Conservation (phyloP, 2,797 vertebrate genomes). For the Enteromius argenteus region DNA sequence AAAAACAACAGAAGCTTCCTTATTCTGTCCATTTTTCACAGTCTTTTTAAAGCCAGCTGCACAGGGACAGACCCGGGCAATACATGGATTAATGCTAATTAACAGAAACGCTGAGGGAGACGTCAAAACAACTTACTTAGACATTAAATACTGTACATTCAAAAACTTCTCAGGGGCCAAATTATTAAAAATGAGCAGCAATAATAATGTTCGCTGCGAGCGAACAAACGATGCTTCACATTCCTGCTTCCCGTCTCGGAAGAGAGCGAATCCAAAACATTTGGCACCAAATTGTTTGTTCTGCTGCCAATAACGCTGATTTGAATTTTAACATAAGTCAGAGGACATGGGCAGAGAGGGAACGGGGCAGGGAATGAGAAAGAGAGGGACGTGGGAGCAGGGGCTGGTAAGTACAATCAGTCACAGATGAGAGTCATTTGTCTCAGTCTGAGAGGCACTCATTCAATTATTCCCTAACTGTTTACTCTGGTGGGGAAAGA, state of each 20-base stretch:
- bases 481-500: conserved; percentile 70
- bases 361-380: conserved; percentile 41
- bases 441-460: conserved; percentile 77
- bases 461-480: conserved; percentile 79
- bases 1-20: conserved; percentile 13
- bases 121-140: not conserved
- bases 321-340: conserved; percentile 72
- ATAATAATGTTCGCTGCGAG: not conserved
- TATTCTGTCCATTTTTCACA: not conserved
- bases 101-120: not conserved
- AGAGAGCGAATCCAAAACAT: conserved; percentile 20
- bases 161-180: conserved; percentile 20
- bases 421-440: conserved; percentile 80
- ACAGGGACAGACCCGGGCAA: not conserved
- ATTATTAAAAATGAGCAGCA: conserved; percentile 15
- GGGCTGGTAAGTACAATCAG: conserved; percentile 74
- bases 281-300: conserved; percentile 58
- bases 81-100: conserved; percentile 7
- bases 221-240: not conserved
- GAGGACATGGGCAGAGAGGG: conserved; percentile 55
- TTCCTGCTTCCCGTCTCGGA: not conserved
- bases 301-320: conserved; percentile 61
- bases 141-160: not conserved
- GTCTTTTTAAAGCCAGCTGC: not conserved
- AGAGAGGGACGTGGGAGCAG: conserved; percentile 8